phyloP scores from a whole-genome alignment of 2,888 invertebrate genomes.

The Agonopterix alstromeriana region DNA sequence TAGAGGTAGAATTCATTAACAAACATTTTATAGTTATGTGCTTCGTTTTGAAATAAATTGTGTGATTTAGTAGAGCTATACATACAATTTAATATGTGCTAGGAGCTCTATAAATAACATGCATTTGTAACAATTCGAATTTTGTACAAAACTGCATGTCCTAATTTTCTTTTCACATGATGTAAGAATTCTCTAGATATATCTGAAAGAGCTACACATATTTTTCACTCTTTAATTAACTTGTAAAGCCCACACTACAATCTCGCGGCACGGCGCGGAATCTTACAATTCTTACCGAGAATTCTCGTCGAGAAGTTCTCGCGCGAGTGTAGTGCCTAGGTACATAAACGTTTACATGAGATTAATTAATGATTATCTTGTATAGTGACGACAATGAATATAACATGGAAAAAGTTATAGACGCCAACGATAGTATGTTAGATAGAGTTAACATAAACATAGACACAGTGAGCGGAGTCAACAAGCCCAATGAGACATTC shows the following conservation, averaged over 20 bases:
- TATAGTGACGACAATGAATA: slow-evolving; percentile 36
- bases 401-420: slow-evolving; percentile 82
- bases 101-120: too few species aligned
- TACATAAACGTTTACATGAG: background rate
- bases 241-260: background rate
- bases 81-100: too few species aligned
- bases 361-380: background rate
- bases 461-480: slow-evolving; percentile 76
- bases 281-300: too few species aligned
- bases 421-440: slow-evolving; percentile 89
- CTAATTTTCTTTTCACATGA: too few species aligned
- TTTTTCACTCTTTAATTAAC: background rate
- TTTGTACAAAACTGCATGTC: too few species aligned
- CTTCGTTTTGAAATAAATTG: too few species aligned
- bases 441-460: slow-evolving; percentile 87
- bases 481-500: slow-evolving; percentile 21
- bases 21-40: too few species aligned
- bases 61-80: too few species aligned
- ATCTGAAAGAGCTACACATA: background rate
- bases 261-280: too few species aligned
- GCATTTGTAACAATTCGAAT: too few species aligned
- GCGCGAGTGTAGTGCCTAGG: background rate
- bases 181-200: too few species aligned
- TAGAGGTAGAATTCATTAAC: too few species aligned
- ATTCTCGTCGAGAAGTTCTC: background rate